Percentiles rank a stretch among this genome's conserved stretches.
phyloP scores from a whole-genome alignment of 2,888 invertebrate species.

The Seira ritae region DNA sequence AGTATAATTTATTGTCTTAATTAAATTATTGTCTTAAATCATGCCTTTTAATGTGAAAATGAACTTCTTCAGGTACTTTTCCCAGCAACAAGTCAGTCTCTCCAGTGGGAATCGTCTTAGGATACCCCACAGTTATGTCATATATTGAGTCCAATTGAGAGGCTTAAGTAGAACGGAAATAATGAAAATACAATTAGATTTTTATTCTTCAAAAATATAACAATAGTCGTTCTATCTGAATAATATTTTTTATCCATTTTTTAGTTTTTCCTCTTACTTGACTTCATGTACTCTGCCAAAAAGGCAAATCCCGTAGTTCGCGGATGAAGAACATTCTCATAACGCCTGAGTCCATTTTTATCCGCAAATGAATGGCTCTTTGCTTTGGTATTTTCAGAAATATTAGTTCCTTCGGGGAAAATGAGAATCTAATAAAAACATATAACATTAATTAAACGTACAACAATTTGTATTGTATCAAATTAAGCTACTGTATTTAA shows the following conservation, averaged over 20 bases:
- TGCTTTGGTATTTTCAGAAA: constrained; percentile 82
- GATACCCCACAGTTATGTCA: constrained; percentile 91
- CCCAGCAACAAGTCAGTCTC: constrained; percentile 83
- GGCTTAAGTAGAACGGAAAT: constrained; percentile 74
- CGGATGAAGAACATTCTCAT: constrained; percentile 89
- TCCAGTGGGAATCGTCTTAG: constrained; percentile 84
- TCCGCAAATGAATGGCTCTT: constrained; percentile 85
- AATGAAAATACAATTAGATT: too few relatives aligned
- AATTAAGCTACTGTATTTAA: too few relatives aligned
- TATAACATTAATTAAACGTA: too few relatives aligned
- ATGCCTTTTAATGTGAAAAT: constrained; percentile 85
- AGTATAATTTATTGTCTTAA: background rate
- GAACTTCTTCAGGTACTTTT: constrained; percentile 84
- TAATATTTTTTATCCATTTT: background rate
- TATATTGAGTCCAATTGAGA: constrained; percentile 86
- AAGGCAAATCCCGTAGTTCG: constrained; percentile 85
- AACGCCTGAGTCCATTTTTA: constrained; percentile 80
- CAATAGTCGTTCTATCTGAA: too few relatives aligned
- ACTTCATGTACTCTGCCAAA: constrained; percentile 77
- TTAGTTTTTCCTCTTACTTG: constrained; percentile 75
- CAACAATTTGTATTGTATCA: too few relatives aligned
- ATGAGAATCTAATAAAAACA: constrained; percentile 81
- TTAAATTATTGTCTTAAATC: background rate
- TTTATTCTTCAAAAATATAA: too few relatives aligned
- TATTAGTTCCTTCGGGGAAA: constrained; percentile 92